A percentile compares a stretch with the other conserved stretches of the same genome.
Conservation (phyloP, 2,797 vertebrate genomes). For the Artibeus jamaicensis region DNA sequence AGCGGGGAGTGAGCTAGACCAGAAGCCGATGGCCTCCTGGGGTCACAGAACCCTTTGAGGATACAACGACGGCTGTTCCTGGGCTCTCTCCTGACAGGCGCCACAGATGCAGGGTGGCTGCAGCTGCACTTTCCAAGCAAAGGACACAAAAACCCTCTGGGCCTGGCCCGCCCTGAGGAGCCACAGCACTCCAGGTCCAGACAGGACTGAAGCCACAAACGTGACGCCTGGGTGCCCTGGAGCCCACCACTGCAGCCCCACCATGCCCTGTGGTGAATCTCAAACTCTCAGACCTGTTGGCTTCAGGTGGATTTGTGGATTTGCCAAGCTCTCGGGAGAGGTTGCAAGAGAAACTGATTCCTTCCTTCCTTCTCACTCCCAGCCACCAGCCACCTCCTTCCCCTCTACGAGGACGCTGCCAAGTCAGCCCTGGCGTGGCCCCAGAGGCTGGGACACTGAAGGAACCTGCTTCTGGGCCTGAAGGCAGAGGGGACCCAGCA, state of each 20-base stretch:
- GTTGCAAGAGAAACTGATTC: neutral
- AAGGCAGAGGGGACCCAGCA: neutral
- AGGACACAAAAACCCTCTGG: neutral
- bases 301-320: neutral
- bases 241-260: neutral
- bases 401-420: accelerated
- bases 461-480: neutral
- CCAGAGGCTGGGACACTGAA: neutral
- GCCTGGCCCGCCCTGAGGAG: neutral
- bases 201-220: neutral
- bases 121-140: neutral
- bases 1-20: neutral
- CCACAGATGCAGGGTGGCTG: neutral
- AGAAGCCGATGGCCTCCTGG: neutral
- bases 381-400: neutral
- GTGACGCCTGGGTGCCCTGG: neutral
- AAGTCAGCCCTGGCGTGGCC: neutral
- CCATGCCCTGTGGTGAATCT: neutral
- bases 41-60: neutral
- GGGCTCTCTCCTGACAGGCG: neutral
- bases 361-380: neutral
- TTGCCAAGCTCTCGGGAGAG: neutral
- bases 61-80: neutral
- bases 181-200: neutral
- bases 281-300: neutral